These are phyloP conservation scores for Coptotermes formosanus DNA, from an alignment of 1,140 invertebrate genomes.

Conservation along the genomic window DNA sequence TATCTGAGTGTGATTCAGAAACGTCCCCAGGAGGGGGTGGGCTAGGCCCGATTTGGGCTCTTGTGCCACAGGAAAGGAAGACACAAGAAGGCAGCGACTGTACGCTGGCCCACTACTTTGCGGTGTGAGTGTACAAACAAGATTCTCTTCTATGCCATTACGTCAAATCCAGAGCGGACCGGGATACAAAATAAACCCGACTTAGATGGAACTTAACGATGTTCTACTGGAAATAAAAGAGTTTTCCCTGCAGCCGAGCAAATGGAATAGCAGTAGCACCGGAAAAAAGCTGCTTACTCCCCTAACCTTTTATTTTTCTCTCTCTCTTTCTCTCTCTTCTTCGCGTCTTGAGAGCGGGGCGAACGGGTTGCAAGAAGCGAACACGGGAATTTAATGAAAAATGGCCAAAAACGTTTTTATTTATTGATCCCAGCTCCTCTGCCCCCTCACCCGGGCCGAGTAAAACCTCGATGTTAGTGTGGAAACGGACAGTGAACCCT, in stretches of 20 bases:
- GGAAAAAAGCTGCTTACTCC: slow-evolving; percentile 40
- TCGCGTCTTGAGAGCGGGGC: background rate
- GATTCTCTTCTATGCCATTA: slow-evolving; percentile 32
- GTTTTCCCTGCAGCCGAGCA: slow-evolving; percentile 35
- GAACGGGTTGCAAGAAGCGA: background rate
- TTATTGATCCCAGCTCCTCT: background rate
- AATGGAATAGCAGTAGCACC: slow-evolving; percentile 39
- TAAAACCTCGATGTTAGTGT: background rate
- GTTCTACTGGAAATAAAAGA: slow-evolving; percentile 38
- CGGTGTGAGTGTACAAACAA: slow-evolving; percentile 9
- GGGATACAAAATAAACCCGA: slow-evolving; percentile 37
- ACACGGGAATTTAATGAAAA: slow-evolving; percentile 3
- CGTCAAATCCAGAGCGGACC: slow-evolving; percentile 32
- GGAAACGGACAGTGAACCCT: too few species aligned
- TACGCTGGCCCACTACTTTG: background rate
- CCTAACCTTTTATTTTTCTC: slow-evolving; percentile 28
- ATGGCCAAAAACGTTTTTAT: slow-evolving; percentile 13
- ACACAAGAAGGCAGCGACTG: background rate
- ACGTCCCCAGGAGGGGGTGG: too few species aligned
- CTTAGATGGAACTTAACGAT: slow-evolving; percentile 40
- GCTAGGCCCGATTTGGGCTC: too few species aligned
- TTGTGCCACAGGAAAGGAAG: too few species aligned
- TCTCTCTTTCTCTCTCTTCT: background rate
- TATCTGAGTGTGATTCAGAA: too few species aligned
- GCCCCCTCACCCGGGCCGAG: background rate